A percentile compares a stretch with the other conserved stretches of the same genome.
Conservation (phyloP, 2,888 invertebrate genomes). For the Heliconius ethilla region DNA sequence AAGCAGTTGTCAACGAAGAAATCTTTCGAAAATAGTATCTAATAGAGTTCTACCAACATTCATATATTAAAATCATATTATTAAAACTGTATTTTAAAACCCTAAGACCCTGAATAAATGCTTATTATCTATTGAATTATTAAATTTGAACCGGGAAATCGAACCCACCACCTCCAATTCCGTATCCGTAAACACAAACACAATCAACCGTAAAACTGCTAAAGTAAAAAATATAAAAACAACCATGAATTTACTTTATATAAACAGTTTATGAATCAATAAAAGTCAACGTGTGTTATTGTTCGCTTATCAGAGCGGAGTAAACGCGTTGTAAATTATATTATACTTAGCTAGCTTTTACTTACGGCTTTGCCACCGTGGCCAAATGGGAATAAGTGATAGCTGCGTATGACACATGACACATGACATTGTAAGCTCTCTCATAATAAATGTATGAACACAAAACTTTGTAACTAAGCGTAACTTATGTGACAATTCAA, state of each 20-base stretch:
- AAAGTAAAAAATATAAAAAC: constrained; percentile 8
- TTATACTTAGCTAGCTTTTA: background rate
- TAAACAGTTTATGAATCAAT: constrained; percentile 17
- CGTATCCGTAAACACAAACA: background rate
- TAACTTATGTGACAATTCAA: too few species aligned
- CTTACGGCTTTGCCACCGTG: background rate
- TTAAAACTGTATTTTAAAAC: too few species aligned
- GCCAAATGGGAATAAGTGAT: too few species aligned
- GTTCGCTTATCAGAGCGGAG: constrained; percentile 20
- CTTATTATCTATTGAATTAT: background rate
- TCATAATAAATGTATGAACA: too few species aligned
- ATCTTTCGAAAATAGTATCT: background rate
- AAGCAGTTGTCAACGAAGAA: background rate
- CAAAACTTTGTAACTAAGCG: too few species aligned
- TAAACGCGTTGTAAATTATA: constrained; percentile 19
- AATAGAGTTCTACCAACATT: background rate
- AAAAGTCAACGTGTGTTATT: constrained; percentile 23
- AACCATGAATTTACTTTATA: background rate
- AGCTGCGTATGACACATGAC: background rate
- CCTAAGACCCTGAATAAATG: too few species aligned
- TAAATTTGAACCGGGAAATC: background rate
- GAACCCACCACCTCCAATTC: background rate
- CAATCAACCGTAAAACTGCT: constrained; percentile 15
- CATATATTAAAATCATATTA: too few species aligned
- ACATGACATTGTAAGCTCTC: background rate